A percentile compares a stretch with the other conserved stretches of the same genome.
These are phyloP conservation scores for Ephestia elutella DNA, from an alignment of 1,140 invertebrate species.

Conservation along the genomic window DNA sequence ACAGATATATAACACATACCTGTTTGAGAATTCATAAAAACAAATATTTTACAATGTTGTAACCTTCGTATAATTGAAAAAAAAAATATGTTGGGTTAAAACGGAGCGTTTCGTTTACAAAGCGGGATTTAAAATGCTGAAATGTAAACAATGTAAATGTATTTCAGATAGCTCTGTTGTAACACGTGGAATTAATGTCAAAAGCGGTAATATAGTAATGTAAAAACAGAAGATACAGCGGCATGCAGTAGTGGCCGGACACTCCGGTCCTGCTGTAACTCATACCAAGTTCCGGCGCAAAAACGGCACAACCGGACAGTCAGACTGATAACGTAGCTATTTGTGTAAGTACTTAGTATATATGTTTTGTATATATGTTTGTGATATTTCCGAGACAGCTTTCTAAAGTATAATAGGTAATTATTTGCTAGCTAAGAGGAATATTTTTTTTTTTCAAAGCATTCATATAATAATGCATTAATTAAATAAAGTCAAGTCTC, in stretches of 20 bases:
- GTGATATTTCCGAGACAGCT: conserved; percentile 25
- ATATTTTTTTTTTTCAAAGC: background rate
- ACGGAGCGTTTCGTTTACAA: background rate
- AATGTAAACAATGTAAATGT: background rate
- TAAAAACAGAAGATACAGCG: conserved; percentile 20
- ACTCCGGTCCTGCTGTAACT: conserved; percentile 45
- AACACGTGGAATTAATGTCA: background rate
- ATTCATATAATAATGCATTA: background rate
- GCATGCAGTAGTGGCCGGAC: conserved; percentile 34
- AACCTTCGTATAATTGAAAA: too few relatives aligned
- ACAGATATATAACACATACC: too few relatives aligned
- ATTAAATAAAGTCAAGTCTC: too few relatives aligned
- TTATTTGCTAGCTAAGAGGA: background rate
- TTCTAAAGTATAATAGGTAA: background rate
- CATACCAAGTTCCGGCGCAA: conserved; percentile 50
- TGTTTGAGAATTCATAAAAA: too few relatives aligned
- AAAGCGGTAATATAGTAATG: conserved; percentile 2
- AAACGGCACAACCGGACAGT: conserved; percentile 40
- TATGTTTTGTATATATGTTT: conserved; percentile 35
- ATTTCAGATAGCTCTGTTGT: background rate
- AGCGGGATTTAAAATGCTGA: background rate
- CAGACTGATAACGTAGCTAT: conserved; percentile 29
- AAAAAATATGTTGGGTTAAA: background rate
- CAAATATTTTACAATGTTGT: too few relatives aligned
- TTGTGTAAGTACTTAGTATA: conserved; percentile 28